Conservation (phyloP, 2,888 invertebrate genomes). For the Acanthacorydalis orientalis region DNA sequence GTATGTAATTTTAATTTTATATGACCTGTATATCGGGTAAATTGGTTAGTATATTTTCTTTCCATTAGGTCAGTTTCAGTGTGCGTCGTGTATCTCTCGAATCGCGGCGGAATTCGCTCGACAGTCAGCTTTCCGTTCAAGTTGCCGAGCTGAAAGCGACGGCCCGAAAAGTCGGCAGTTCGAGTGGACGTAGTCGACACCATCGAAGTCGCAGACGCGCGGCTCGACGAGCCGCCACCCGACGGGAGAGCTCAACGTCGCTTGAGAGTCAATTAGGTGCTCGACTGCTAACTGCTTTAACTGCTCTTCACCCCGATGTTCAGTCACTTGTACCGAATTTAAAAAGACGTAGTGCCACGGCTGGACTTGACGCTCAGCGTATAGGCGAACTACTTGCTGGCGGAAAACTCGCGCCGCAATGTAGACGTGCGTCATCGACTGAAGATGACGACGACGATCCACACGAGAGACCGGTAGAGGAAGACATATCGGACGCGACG, state of each 20-base stretch:
- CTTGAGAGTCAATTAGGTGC: conserved; percentile 65
- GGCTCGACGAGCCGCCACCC: conserved; percentile 19
- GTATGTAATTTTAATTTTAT: conserved; percentile 7
- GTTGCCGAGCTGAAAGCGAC: conserved; percentile 67
- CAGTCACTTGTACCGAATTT: conserved; percentile 38
- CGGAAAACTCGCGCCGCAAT: conserved; percentile 21
- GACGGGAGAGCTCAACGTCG: conserved; percentile 55
- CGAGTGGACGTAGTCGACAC: conserved; percentile 19
- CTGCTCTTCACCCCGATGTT: conserved; percentile 32
- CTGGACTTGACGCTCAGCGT: conserved; percentile 30
- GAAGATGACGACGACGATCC: conserved; percentile 24
- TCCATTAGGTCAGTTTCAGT: conserved; percentile 42
- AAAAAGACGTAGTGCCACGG: conserved; percentile 30
- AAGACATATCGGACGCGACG: conserved; percentile 21
- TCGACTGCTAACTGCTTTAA: conserved; percentile 44
- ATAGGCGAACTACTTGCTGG: conserved; percentile 21
- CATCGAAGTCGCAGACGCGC: conserved; percentile 26
- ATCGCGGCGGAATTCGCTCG: conserved; percentile 71
- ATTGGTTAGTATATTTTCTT: too few relatives aligned
- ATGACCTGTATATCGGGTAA: too few relatives aligned
- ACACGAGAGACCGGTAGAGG: conserved; percentile 18
- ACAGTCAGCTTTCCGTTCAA: conserved; percentile 73
- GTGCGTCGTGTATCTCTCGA: conserved; percentile 71
- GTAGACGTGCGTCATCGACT: conserved; percentile 17
- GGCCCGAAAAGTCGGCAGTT: conserved; percentile 34